A percentile compares a stretch with the other conserved stretches of the same genome.
Evolutionary conservation across 2,113 vertebrate genomes (phyloP).

Genomic region (Neopipo cinnamomea): DNA sequence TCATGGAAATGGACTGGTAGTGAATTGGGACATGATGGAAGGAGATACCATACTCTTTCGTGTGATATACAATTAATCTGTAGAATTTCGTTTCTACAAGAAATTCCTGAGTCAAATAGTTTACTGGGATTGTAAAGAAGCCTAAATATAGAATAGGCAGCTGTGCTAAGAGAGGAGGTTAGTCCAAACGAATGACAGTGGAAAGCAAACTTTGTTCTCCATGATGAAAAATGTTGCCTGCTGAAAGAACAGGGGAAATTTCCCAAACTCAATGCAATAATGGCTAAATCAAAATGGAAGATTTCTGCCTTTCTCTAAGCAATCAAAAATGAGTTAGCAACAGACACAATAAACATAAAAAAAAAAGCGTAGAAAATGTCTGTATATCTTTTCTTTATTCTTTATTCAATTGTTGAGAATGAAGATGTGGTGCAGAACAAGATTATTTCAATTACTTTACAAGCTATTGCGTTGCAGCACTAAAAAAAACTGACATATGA

Average conservation of each 20-base stretch:
- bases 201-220: not conserved
- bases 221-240: not conserved
- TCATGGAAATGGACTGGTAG: not conserved
- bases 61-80: not conserved
- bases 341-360: not conserved
- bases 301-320: not conserved
- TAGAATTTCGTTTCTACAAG: conserved; percentile 21
- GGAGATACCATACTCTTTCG: not conserved
- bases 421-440: not conserved
- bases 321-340: not conserved
- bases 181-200: not conserved
- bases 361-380: not conserved
- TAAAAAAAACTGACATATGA: conserved; percentile 8
- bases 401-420: not conserved
- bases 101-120: not conserved
- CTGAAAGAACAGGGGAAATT: not conserved
- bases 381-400: not conserved
- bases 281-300: not conserved
- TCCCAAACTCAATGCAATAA: not conserved
- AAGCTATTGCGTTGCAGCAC: not conserved
- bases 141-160: not conserved
- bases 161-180: conserved; percentile 9
- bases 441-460: conserved; percentile 27
- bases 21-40: conserved; percentile 5
- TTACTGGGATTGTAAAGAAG: conserved; percentile 19